These are phyloP conservation scores for Diceros bicornis DNA, from an alignment of 2,797 vertebrate genomes.

Conservation along the genomic window DNA sequence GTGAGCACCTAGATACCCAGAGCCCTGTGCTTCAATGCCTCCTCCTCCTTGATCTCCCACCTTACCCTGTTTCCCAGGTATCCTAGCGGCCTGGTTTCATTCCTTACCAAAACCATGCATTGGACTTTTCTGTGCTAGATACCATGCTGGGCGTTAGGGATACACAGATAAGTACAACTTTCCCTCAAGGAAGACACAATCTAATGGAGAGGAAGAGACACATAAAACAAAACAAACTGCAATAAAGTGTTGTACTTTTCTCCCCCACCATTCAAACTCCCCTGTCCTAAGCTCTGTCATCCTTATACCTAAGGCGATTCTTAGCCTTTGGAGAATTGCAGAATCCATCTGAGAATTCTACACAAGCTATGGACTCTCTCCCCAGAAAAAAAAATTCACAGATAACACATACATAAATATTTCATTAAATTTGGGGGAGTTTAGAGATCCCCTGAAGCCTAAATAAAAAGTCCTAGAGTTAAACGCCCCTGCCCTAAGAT, in stretches of 20 bases:
- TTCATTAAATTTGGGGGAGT: background rate
- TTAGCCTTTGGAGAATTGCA: background rate
- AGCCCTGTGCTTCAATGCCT: background rate
- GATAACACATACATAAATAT: background rate
- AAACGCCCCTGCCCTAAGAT: constrained; percentile 1
- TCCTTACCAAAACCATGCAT: background rate
- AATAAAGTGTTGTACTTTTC: background rate
- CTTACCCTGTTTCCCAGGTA: background rate
- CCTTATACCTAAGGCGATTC: constrained; percentile 13
- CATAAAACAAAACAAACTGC: constrained; percentile 37
- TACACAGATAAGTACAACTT: background rate
- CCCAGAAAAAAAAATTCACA: background rate
- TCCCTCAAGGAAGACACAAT: constrained; percentile 40
- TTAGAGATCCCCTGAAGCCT: constrained; percentile 35
- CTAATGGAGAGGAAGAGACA: background rate
- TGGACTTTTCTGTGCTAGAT: background rate
- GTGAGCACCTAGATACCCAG: background rate
- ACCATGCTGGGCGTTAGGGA: background rate
- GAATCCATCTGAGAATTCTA: background rate
- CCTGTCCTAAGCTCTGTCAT: background rate
- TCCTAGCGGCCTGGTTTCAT: background rate
- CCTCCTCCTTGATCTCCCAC: background rate
- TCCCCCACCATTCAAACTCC: background rate
- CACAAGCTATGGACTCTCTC: background rate
- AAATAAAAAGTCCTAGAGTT: constrained; percentile 25